These are phyloP conservation scores for Argyresthia albistria DNA, from an alignment of 2,888 invertebrate genomes.

Conservation along the genomic window DNA sequence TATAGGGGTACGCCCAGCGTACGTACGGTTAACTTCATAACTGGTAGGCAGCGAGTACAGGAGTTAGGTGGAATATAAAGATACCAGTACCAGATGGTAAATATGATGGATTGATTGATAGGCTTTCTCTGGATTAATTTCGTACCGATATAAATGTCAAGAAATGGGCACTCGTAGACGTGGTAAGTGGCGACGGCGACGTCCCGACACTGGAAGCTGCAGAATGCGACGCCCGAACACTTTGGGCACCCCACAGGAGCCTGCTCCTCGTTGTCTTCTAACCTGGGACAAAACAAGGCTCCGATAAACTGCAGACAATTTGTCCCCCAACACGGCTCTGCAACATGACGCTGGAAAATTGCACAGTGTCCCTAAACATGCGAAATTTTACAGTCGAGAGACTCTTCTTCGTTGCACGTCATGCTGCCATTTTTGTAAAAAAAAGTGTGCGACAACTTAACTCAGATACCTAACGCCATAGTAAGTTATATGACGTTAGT, in stretches of 20 bases:
- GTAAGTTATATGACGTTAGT: no score
- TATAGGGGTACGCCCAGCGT: background rate
- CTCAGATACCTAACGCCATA: no score
- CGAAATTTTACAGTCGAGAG: no score
- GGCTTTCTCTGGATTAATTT: background rate
- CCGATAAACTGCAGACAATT: no score
- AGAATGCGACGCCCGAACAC: slow-evolving; percentile 86
- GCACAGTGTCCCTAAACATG: no score
- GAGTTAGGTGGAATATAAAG: background rate
- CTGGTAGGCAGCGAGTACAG: background rate
- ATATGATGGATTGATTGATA: background rate
- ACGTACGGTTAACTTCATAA: background rate
- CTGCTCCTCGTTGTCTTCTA: slow-evolving; percentile 37
- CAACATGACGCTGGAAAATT: no score
- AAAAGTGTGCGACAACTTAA: no score
- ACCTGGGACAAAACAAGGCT: slow-evolving; percentile 19
- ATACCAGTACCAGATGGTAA: background rate
- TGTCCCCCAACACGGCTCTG: no score
- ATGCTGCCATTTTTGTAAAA: no score
- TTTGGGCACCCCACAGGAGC: slow-evolving; percentile 80
- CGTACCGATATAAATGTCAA: slow-evolving; percentile 81
- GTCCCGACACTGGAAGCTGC: slow-evolving; percentile 76
- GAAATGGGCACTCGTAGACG: slow-evolving; percentile 80
- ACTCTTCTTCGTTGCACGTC: no score
- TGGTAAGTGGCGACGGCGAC: slow-evolving; percentile 78